These are phyloP conservation scores for Amphilophus citrinellus DNA, from an alignment of 2,113 vertebrate species.

Conservation along the genomic window DNA sequence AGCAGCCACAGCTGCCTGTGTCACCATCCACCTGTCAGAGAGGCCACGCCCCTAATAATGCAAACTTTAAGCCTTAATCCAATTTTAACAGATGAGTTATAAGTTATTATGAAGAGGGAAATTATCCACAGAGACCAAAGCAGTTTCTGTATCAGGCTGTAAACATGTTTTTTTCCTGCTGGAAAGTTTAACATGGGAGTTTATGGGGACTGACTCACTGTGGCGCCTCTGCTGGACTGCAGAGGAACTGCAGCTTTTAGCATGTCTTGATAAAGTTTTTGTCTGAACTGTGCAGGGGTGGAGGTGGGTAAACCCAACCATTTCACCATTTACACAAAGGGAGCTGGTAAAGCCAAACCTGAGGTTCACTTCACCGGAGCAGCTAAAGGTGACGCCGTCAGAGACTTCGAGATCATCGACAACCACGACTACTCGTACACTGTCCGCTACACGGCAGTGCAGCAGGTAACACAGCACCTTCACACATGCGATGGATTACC, in stretches of 20 bases:
- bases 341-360: constrained; percentile 91
- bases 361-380: constrained; percentile 86
- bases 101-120: no score
- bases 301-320: constrained; percentile 94
- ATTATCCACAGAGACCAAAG: neutral
- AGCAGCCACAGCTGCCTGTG: neutral
- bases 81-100: no score
- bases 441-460: constrained; percentile 89
- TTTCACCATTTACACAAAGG: constrained; percentile 93
- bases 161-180: neutral
- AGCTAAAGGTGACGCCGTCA: constrained; percentile 82
- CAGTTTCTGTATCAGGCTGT: neutral
- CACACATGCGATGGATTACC: fast-evolving
- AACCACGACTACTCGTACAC: constrained; percentile 96
- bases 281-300: constrained; percentile 77
- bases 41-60: no score
- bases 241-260: neutral
- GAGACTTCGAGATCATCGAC: constrained; percentile 95
- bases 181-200: neutral
- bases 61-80: no score
- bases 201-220: neutral
- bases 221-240: neutral
- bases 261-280: neutral
- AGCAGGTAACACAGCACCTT: constrained; percentile 82
- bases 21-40: neutral